Base-by-base conservation (phyloP, 1,140 invertebrate species). In the Anastatus disparis region DNA sequence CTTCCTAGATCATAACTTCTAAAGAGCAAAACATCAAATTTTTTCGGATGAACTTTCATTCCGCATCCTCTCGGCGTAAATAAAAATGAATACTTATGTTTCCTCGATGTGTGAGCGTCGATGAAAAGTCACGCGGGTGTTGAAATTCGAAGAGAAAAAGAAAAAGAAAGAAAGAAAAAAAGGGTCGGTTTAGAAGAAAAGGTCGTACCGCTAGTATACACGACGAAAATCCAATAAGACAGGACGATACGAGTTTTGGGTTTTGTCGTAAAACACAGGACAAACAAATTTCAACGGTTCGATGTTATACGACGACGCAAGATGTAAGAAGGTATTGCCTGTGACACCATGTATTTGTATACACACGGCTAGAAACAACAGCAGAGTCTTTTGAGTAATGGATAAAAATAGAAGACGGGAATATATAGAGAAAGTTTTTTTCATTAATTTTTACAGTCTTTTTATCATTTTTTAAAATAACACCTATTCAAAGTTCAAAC, bases 161-260 rank as follows among this genome's bases (percentile, higher is more conserved):
- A 0, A 20, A 3, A 31, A 8, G 31, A 0, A 10, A n/a, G 0
- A 10, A 17, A 42, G 20, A 6, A 10, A 40, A 64, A 61, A 70
- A 55, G 42, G 38, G 27, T 31, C 17, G 10, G n/a, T n/a, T n/a
- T n/a, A n/a, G n/a, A n/a, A n/a, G n/a, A n/a, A n/a, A n/a, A n/a
- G n/a, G n/a, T n/a, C n/a, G n/a, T n/a, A n/a, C n/a, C n/a, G n/a
- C n/a, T n/a, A n/a, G n/a, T n/a, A n/a, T n/a, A n/a, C 7, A 74
- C 2, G 75, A 71, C 70, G 56, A n/a, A 73, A 79, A 83, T 82
- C 79, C 81, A 83, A 83, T 83, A 83, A 83, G 77, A 77, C 77
- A 8, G 61, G 15, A 52, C 69, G 76, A 78, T 79, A 77, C 76
- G 75, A 75, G 73, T 76, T 80, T n/a, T n/a, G n/a, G 80, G 74